Evolutionary conservation across 2,113 vertebrate genomes (phyloP), one percentile per base, ranked within the genome.

Genomic region (Glareola pratincola): DNA sequence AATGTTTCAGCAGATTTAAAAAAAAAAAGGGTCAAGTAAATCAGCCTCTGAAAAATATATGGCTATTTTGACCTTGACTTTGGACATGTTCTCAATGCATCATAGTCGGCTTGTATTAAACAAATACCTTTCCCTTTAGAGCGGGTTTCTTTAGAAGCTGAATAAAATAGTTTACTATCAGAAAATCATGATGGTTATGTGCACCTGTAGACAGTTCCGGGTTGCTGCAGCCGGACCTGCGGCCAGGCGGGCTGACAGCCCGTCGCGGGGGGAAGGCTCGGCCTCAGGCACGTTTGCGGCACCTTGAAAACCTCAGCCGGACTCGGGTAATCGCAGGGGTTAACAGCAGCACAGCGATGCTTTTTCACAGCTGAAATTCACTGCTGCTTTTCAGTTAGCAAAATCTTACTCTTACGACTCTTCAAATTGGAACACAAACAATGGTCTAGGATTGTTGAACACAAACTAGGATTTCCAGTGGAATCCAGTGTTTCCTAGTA

Each of bases 241-340:
- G 36, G 48, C 30, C 17, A 57, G 32, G 15, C 32, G 34, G 51
- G 24, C 21, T 45, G 26, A 6, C 0, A 32, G 34, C 34, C 7
- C 26, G 2, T 26, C 26, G 48, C 39, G 54, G 24, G 14, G 1
- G 3, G 20, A 22, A 9, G 32, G 54, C 43, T 80, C 1, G 0
- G 34, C 68, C 56, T 43, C 22, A 10, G 14, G 12, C 18, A 20
- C 10, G 51, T 50, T 56, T 27, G 50, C 48, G 14, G 1, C 1
- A 11, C 19, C 53, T 59, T 13, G 24, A 24, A 29, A 45, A 27
- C 14, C n/a, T 47, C 43, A 27, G 2, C 15, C 18, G 47, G 45
- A 14, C 63, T 71, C 5, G 0, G 51, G 51, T 36, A 17, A 18
- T 10, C 19, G 19, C 39, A 9, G 4, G 32, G 39, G 45, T 43